phyloP scores from a whole-genome alignment of 2,113 vertebrate species.

The Acrocephalus kingi region DNA sequence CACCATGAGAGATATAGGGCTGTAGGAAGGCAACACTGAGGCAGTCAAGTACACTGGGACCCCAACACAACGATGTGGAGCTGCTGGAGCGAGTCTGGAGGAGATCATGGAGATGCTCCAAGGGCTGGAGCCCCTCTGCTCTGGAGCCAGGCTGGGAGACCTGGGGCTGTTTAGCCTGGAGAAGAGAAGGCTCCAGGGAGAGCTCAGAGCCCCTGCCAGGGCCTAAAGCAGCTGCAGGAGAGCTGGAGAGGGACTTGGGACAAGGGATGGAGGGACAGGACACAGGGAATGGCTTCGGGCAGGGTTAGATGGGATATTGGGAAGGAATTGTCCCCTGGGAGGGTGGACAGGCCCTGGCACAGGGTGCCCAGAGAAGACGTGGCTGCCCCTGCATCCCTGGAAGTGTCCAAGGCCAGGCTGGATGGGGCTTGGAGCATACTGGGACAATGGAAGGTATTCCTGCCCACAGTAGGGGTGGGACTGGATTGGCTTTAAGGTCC shows the following conservation, averaged over 20 bases:
- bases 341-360: neutral
- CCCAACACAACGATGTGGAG: neutral
- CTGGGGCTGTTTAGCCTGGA: neutral
- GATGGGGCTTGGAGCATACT: neutral
- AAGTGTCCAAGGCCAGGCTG: neutral
- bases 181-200: neutral
- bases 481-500: neutral
- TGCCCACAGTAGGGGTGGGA: neutral
- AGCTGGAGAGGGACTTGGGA: neutral
- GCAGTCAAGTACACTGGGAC: neutral
- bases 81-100: neutral
- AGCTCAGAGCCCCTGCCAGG: neutral
- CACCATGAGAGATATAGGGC: neutral
- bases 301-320: neutral
- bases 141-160: neutral
- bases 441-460: neutral
- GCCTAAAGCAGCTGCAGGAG: neutral
- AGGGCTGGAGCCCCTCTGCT: neutral
- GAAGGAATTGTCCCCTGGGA: neutral
- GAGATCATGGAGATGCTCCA: neutral
- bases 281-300: neutral
- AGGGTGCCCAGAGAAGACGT: neutral
- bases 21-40: neutral
- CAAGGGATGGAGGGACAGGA: neutral
- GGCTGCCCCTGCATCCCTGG: neutral